Percentiles rank a stretch among this genome's conserved stretches.
Evolutionary conservation across 2,888 invertebrate species (phyloP).

Genomic region (Aleiodes testaceus): DNA sequence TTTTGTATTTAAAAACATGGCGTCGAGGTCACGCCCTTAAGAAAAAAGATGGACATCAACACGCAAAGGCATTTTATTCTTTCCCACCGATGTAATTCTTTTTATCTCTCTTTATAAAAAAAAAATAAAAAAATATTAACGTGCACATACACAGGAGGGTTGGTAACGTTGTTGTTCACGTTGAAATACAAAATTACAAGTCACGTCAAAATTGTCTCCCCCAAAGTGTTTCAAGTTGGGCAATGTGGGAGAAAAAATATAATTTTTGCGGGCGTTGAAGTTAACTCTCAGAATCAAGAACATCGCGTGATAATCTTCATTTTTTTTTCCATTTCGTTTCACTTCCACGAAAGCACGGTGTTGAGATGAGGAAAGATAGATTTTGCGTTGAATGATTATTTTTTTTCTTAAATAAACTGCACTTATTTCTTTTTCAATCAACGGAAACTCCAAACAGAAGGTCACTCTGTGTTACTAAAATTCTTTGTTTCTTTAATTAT

Average conservation of each 20-base stretch:
- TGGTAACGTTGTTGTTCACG: constrained; percentile 44
- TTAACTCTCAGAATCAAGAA: constrained; percentile 22
- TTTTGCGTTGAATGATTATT: not conserved
- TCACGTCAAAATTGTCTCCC: constrained; percentile 52
- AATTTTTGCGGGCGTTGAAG: not conserved
- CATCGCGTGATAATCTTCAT: constrained; percentile 15
- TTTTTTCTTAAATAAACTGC: constrained; percentile 8
- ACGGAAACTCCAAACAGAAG: constrained; percentile 17
- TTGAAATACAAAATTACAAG: constrained; percentile 48
- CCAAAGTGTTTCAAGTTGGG: constrained; percentile 42
- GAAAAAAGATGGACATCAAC: constrained; percentile 39
- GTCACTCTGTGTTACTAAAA: constrained; percentile 29
- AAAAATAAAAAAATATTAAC: constrained; percentile 41
- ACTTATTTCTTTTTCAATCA: constrained; percentile 6
- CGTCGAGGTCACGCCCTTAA: constrained; percentile 38
- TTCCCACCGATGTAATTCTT: constrained; percentile 22
- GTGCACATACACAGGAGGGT: constrained; percentile 48
- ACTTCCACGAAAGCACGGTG: constrained; percentile 8
- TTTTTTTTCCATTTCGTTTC: not conserved
- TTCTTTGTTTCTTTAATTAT: not conserved
- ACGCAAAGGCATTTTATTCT: constrained; percentile 32
- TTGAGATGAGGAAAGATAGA: constrained; percentile 15
- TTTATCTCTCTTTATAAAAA: not conserved
- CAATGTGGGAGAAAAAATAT: constrained; percentile 35
- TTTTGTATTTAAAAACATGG: not conserved